Evolutionary conservation across 2,797 vertebrate species (phyloP).

Genomic region (Tenualosa ilisha): DNA sequence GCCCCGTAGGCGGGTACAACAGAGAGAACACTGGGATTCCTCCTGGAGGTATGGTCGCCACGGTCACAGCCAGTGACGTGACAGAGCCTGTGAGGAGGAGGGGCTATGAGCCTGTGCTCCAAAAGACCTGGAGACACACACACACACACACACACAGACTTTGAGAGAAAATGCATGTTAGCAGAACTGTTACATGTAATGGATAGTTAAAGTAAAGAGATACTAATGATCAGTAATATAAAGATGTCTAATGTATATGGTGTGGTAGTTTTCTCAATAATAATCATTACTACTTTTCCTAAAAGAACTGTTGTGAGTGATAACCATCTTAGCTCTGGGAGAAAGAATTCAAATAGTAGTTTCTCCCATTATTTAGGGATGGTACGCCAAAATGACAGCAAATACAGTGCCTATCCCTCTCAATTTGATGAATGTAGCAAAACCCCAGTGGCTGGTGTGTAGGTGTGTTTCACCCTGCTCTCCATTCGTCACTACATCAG

Average conservation of each 20-base stretch:
- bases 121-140: not conserved
- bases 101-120: not conserved
- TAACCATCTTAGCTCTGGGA: not conserved
- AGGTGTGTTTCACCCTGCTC: not conserved
- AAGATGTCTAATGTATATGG: not conserved
- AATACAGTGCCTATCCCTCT: not conserved
- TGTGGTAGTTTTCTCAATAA: not conserved
- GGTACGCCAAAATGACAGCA: not conserved
- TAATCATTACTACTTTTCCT: not conserved
- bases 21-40: conserved; percentile 38
- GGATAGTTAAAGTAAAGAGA: not conserved
- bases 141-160: not conserved
- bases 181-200: not conserved
- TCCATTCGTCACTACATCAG: not conserved
- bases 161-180: not conserved
- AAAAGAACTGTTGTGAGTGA: not conserved
- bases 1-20: conserved; percentile 21
- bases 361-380: not conserved
- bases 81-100: not conserved
- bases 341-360: not conserved
- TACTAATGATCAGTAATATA: not conserved
- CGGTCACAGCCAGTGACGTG: conserved; percentile 31
- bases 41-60: conserved; percentile 24
- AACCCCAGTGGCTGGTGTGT: not conserved
- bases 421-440: not conserved